Base-by-base conservation (phyloP, 2,797 vertebrate species). In the Tamandua tetradactyla region DNA sequence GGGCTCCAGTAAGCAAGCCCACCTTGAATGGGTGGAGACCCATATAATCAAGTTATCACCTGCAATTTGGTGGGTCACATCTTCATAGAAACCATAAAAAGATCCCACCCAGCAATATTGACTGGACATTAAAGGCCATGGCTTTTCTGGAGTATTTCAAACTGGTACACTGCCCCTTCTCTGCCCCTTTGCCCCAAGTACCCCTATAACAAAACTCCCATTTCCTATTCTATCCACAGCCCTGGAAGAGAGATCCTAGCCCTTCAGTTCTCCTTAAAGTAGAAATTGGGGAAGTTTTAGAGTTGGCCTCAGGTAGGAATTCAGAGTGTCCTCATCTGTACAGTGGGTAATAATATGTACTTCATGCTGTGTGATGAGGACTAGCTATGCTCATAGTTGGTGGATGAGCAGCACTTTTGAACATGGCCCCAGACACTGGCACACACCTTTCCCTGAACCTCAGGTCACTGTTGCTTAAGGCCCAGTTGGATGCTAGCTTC, bases 401-500 rank as follows among this genome's bases (percentile, higher is more conserved):
- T 88, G 89, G 68, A 40, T 84, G 66, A 86, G 42, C 52, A 49
- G 74, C 0, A 5, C 27, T 93, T 83, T 87, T 82, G 83, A 68
- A 91, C 42, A 37, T 47, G 78, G 52, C 68, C 44, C 75, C 78
- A 55, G 49, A 61, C 80, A 35, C 83, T 92, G 85, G 94, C 85
- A 97, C 84, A 93, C 89, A 75, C 68, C 86, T 90, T 80, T 75
- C 68, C 61, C 64, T 96, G 95, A 96, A 87, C 93, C 69, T 76
- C 1, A 32, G 92, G 76, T 96, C 95, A 69, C 42, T 62, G 32
- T 82, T 92, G 74, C 94, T 95, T 59, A 93, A 91, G 95, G 69
- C 47, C 7, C 88, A 93, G 91, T 92, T 96, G 88, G 64, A 62
- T 69, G 92, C 86, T 55, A 72, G 74, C 75, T 96, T 95, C 23